Evolutionary conservation across 2,113 vertebrate species (phyloP), one percentile per base, ranked within the genome.

Genomic region (Opisthocomus hoazin): DNA sequence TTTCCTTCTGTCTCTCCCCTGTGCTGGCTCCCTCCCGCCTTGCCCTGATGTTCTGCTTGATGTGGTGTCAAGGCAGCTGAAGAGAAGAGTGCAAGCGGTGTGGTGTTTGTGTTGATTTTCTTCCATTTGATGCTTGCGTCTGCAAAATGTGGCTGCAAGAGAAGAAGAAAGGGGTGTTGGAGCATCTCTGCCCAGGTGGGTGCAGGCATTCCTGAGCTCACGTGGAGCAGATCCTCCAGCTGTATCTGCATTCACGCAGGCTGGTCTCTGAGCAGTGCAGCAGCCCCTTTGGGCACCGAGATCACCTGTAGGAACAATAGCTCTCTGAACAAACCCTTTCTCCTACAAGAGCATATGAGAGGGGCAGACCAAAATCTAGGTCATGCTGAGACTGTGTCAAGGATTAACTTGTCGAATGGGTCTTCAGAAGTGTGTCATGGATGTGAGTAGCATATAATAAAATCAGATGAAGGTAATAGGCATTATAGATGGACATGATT

Each of bases 201-300:
- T 65, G 45, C 39, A 43, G n/a, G 30, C 34, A 64, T 30, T 20
- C 36, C 50, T 32, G 70, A 84, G 41, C 26, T 88, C 0, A 0
- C 9, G 16, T 0, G 0, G 53, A 46, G 30, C 0, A 0, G 57
- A 26, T 71, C 32, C 41, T 61, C 14, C 34, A 5, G 71, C 45
- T 57, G 30, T 51, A 36, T 36, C 58, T 84, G 34, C 18, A 6
- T 56, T 65, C 4, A 0, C 60, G 39, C 19, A 39, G 13, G 54
- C 9, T 46, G 23, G 37, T 65, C 11, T 50, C 30, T 0, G 0
- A 65, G n/a, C 17, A 74, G 10, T 65, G 68, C 64, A 74, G 50
- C 39, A 83, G 34, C 27, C 36, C 36, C 15, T 88, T 1, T 45
- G 26, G 61, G 29, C 46, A 58, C 56, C 78, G 60, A 57, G 21